Evolutionary conservation across 2,888 invertebrate genomes (phyloP).

Genomic region (Carterocephalus palaemon): DNA sequence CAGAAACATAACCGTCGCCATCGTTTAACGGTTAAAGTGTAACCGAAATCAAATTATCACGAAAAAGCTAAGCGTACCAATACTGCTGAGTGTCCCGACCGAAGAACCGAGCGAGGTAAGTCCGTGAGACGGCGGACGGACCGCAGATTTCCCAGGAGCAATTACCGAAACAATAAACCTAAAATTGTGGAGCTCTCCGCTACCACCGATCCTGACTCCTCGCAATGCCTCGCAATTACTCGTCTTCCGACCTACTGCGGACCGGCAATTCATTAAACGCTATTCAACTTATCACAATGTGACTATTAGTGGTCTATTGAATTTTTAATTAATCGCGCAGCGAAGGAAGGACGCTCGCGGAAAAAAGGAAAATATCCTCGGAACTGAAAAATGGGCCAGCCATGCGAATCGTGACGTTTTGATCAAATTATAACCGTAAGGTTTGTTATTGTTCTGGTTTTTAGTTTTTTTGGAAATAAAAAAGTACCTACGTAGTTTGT

Average conservation of each 20-base stretch:
- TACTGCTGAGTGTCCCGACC: constrained; percentile 12
- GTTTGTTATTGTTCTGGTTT: constrained; percentile 2
- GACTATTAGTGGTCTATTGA: constrained; percentile 63
- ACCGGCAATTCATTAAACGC: constrained; percentile 74
- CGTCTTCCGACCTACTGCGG: constrained; percentile 64
- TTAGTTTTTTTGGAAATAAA: constrained; percentile 1
- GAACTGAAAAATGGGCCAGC: constrained; percentile 13
- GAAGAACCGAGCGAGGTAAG: constrained; percentile 3
- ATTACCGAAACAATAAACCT: constrained; percentile 76
- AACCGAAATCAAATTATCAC: too few relatives aligned
- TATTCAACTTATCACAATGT: constrained; percentile 73
- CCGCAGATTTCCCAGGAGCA: constrained; percentile 61
- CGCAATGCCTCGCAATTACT: constrained; percentile 48
- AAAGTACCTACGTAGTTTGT: constrained; percentile 4
- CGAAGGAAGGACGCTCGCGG: constrained; percentile 33
- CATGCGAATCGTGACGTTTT: constrained; percentile 17
- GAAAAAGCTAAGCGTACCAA: too few relatives aligned
- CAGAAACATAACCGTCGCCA: too few relatives aligned
- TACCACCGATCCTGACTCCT: constrained; percentile 59
- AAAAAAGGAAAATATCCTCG: constrained; percentile 32
- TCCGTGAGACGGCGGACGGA: constrained; percentile 8
- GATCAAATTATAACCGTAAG: constrained; percentile 4
- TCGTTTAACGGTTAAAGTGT: too few relatives aligned
- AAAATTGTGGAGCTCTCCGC: constrained; percentile 66
- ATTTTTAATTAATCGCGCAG: constrained; percentile 62